Evolutionary conservation across 2,888 invertebrate genomes (phyloP).

Genomic region (Eucera pruinosa): DNA sequence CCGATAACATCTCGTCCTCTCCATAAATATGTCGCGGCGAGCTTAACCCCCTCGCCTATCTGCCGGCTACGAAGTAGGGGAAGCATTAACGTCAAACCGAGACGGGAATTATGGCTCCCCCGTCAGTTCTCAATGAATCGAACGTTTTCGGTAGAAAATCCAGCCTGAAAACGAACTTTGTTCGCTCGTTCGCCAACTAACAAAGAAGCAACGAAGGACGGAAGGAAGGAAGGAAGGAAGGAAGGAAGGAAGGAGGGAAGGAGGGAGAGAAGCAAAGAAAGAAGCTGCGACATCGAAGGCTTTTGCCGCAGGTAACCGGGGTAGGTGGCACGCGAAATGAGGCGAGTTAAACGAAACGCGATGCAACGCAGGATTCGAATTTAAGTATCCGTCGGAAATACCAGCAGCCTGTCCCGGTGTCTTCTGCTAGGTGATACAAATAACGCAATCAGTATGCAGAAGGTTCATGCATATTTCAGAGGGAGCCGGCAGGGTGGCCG

Average conservation of each 20-base stretch:
- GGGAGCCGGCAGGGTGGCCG: conserved; percentile 74
- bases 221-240: too few relatives aligned
- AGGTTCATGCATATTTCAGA: conserved; percentile 83
- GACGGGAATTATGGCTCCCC: conserved; percentile 84
- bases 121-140: conserved; percentile 85
- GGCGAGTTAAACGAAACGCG: too few relatives aligned
- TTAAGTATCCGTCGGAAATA: conserved; percentile 38
- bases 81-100: conserved; percentile 84
- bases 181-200: conserved; percentile 61
- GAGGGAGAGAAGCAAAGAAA: too few relatives aligned
- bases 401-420: conserved; percentile 65
- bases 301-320: too few relatives aligned
- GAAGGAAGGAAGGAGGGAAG: too few relatives aligned
- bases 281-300: too few relatives aligned
- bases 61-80: conserved; percentile 82
- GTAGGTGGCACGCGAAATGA: too few relatives aligned
- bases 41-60: conserved; percentile 84
- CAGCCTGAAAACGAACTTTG: conserved; percentile 72
- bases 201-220: conserved; percentile 71
- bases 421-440: conserved; percentile 80
- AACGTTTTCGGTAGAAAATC: conserved; percentile 83
- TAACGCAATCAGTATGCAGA: conserved; percentile 83
- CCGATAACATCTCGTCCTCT: conserved; percentile 84
- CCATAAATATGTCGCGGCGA: conserved; percentile 84
- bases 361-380: neutral